phyloP scores from a whole-genome alignment of 1,140 invertebrate genomes.

The Marisa cornuarietis region DNA sequence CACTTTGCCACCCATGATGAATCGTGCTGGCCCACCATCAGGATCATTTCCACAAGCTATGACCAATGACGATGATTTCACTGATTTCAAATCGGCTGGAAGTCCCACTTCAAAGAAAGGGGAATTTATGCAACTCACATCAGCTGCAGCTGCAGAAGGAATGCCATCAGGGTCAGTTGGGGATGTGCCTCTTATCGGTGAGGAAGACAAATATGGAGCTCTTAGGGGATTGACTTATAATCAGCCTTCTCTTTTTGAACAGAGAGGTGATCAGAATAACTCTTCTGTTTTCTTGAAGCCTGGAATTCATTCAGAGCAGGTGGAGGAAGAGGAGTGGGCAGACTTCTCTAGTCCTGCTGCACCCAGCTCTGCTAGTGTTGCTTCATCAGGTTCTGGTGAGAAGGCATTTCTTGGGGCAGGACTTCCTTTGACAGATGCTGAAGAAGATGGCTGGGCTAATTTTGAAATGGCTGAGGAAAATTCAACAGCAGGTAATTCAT shows the following conservation, averaged over 20 bases:
- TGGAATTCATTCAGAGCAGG: background rate
- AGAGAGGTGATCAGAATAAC: constrained; percentile 9
- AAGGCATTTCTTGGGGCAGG: background rate
- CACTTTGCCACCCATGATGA: constrained; percentile 16
- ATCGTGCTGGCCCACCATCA: background rate
- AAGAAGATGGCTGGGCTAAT: constrained; percentile 38
- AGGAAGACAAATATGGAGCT: constrained; percentile 68
- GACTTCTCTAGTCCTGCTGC: constrained; percentile 33
- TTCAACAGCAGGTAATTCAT: background rate
- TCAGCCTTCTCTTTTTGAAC: constrained; percentile 27
- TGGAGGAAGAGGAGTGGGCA: constrained; percentile 37
- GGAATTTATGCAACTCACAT: background rate
- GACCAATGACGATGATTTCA: constrained; percentile 19
- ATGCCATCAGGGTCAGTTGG: constrained; percentile 9
- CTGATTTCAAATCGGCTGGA: constrained; percentile 45
- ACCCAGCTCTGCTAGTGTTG: background rate
- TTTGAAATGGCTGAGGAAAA: constrained; percentile 29
- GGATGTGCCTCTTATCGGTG: constrained; percentile 51
- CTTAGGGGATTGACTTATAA: constrained; percentile 45
- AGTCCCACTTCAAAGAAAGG: background rate
- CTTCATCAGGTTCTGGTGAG: no score
- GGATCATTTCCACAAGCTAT: no score
- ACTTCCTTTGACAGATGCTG: constrained; percentile 7
- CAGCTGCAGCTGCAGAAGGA: background rate
- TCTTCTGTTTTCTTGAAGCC: background rate